Evolutionary conservation across 2,113 vertebrate species (phyloP).

Genomic region (rabbit (Oryctolagus cuniculus)): DNA sequence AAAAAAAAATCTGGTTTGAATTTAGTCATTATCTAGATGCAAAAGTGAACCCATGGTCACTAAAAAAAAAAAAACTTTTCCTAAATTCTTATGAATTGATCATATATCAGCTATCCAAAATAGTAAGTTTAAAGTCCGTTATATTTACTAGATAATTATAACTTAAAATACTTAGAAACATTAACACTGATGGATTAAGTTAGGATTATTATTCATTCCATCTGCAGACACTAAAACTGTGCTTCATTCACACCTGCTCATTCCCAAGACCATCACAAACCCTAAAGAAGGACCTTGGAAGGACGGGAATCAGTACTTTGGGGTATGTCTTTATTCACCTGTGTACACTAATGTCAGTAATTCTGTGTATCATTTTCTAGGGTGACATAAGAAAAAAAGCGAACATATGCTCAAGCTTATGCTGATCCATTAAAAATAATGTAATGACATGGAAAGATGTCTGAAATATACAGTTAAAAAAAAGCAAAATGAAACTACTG

Average conservation of each 20-base stretch:
- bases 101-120: background rate
- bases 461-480: background rate
- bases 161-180: constrained; percentile 26
- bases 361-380: background rate
- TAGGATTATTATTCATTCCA: background rate
- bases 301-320: background rate
- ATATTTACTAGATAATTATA: background rate
- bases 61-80: constrained; percentile 15
- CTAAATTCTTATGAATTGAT: background rate
- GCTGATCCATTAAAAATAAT: background rate
- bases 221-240: background rate
- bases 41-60: background rate
- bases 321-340: background rate
- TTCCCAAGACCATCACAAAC: background rate
- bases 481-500: background rate
- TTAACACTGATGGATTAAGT: background rate
- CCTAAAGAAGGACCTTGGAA: background rate
- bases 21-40: background rate
- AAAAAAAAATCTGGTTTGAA: background rate
- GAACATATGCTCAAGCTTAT: background rate
- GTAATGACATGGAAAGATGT: background rate
- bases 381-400: background rate
- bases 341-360: background rate
- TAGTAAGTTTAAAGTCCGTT: background rate
- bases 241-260: background rate